Percentiles rank a stretch among this genome's conserved stretches.
Evolutionary conservation across 2,113 vertebrate species (phyloP).

Genomic region (Mugil cephalus): DNA sequence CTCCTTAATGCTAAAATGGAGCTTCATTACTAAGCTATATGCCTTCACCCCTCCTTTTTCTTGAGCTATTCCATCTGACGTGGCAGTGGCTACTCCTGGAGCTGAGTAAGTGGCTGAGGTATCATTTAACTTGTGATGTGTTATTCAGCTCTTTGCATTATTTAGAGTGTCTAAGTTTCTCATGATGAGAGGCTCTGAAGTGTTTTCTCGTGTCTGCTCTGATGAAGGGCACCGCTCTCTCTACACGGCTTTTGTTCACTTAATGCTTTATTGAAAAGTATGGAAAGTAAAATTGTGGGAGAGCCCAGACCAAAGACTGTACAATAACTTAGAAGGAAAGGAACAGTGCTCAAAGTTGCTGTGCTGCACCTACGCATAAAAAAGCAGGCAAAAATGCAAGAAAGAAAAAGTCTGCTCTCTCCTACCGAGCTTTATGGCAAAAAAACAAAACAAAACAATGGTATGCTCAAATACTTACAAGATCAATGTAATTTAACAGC

Average conservation of each 20-base stretch:
- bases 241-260: conserved; percentile 3
- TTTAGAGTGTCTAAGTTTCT: conserved; percentile 14
- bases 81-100: conserved; percentile 1
- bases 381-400: neutral
- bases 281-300: neutral
- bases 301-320: rapidly evolving
- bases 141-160: neutral
- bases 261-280: neutral
- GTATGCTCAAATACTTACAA: too few species aligned
- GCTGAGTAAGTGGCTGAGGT: conserved; percentile 2
- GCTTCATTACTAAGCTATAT: neutral
- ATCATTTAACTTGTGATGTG: conserved; percentile 13
- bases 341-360: neutral
- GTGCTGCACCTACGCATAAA: neutral
- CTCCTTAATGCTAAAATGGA: neutral
- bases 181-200: neutral
- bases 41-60: neutral
- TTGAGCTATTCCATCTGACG: neutral
- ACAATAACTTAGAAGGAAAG: neutral
- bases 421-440: too few species aligned
- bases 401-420: neutral
- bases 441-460: too few species aligned
- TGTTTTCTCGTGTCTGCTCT: conserved; percentile 8
- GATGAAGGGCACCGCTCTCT: neutral
- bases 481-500: neutral